A percentile compares a stretch with the other conserved stretches of the same genome.
These are phyloP conservation scores for Syngnathus typhle DNA, from an alignment of 2,113 vertebrate species.

Conservation along the genomic window DNA sequence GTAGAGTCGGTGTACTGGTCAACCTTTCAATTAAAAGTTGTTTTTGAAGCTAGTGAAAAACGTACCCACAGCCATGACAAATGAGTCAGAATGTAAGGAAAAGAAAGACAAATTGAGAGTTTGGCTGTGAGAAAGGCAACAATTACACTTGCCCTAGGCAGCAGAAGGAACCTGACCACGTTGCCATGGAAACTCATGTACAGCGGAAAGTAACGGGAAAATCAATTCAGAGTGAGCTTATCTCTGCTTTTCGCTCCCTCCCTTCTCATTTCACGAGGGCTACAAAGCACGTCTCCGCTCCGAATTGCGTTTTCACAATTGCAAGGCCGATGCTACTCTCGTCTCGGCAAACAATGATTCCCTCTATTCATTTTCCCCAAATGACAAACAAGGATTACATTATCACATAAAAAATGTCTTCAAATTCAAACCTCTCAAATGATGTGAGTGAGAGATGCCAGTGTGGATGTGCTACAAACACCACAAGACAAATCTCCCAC, in stretches of 20 bases:
- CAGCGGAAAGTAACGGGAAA: slow-evolving; percentile 74
- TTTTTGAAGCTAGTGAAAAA: not conserved
- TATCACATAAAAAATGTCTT: slow-evolving; percentile 14
- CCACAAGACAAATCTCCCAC: slow-evolving; percentile 47
- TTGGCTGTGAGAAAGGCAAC: slow-evolving; percentile 70
- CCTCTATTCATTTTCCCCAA: slow-evolving; percentile 21
- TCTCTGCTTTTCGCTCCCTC: slow-evolving; percentile 47
- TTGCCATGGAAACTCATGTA: slow-evolving; percentile 78
- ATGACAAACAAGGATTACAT: slow-evolving; percentile 31
- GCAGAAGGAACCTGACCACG: slow-evolving; percentile 73
- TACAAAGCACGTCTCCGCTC: slow-evolving; percentile 50
- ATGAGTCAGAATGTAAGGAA: slow-evolving; percentile 3
- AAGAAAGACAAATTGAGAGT: slow-evolving; percentile 42
- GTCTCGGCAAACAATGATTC: slow-evolving; percentile 29
- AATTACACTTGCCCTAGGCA: slow-evolving; percentile 78
- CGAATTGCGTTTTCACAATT: slow-evolving; percentile 50
- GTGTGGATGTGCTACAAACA: slow-evolving; percentile 14
- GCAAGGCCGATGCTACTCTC: slow-evolving; percentile 38
- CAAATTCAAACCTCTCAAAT: slow-evolving; percentile 25
- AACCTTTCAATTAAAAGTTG: not conserved
- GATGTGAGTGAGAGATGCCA: slow-evolving; percentile 25
- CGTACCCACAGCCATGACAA: not conserved
- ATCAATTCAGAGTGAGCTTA: slow-evolving; percentile 74
- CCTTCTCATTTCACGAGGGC: slow-evolving; percentile 57
- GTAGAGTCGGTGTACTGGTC: not conserved